phyloP scores from a whole-genome alignment of 2,888 invertebrate genomes.

The Agrochola litura region DNA sequence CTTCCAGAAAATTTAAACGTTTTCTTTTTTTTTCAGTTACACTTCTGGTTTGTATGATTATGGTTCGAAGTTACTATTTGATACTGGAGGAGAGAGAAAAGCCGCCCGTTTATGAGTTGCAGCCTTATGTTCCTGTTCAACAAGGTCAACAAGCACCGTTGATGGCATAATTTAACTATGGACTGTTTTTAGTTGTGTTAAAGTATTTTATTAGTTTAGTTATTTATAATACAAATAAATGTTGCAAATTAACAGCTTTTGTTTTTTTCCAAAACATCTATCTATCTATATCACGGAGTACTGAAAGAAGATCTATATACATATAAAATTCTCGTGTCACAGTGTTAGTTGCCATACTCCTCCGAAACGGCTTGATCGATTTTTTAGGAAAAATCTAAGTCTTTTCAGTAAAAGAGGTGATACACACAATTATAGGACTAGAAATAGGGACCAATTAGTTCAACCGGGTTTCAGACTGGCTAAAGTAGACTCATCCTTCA shows the following conservation, averaged over 20 bases:
- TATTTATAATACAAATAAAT: conserved; percentile 16
- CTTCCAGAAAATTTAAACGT: neutral
- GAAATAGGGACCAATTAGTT: too few species aligned
- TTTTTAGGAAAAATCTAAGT: too few species aligned
- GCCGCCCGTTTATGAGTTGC: conserved; percentile 79
- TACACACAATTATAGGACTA: too few species aligned
- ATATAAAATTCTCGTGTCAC: too few species aligned
- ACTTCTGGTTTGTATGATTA: conserved; percentile 78
- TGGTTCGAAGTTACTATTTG: conserved; percentile 82
- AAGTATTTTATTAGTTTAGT: conserved; percentile 12
- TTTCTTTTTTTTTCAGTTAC: conserved; percentile 75
- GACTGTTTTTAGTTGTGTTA: conserved; percentile 2
- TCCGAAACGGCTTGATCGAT: too few species aligned
- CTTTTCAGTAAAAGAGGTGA: too few species aligned
- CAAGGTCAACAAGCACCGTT: conserved; percentile 69
- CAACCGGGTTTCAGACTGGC: too few species aligned
- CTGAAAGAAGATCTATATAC: too few species aligned
- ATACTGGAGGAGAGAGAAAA: conserved; percentile 82
- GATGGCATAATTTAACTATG: conserved; percentile 59
- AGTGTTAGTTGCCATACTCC: too few species aligned
- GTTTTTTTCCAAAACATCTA: too few species aligned
- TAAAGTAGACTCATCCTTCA: too few species aligned
- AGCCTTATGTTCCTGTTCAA: conserved; percentile 76
- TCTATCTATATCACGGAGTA: too few species aligned
- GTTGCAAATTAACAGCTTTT: neutral